Base-by-base conservation (phyloP, 2,113 vertebrate species). In the Furnarius figulus region DNA sequence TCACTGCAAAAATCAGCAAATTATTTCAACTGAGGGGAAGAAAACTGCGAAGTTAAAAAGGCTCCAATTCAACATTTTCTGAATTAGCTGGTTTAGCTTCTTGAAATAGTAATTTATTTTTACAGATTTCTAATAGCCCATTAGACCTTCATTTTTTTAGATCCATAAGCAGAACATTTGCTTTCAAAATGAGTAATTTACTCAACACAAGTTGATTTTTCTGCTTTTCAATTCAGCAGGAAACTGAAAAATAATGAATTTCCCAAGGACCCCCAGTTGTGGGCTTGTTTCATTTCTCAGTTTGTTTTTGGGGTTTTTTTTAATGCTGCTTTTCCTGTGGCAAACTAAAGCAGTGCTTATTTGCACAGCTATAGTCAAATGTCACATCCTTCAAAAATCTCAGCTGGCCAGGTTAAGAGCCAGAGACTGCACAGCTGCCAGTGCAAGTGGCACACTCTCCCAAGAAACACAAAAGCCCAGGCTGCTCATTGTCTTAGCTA, bases 81-180 rank as follows among this genome's bases (percentile, higher is more conserved):
- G 70, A 95, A 91, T 78, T 89, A 91, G 39, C 56, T 87, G 31
- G 74, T 87, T 95, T 77, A 65, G 66, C 65, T 58, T 94, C 61
- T 61, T 91, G 91, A 89, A 96, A 94, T 66, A 94, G 31, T n/a
- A 44, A 89, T 92, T 92, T 87, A 78, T 92, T 96, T 95, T 89
- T 92, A 94, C 66, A 87, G 80, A 87, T 81, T 92, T 75, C 87
- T 94, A 89, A 95, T 83, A 95, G 86, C 40, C 85, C 35, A 77
- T 96, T 92, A 93, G 42, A 84, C 50, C 16, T 31, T 66, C 62
- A 67, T 40, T 44, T 28, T 67, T 49, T 63, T 23, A 55, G 53
- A 87, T 87, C 49, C 46, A 55, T 62, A 83, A 94, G 59, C 63
- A 88, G 88, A 96, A 83, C n/a, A 46, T 80, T 92, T 83, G 28